These are phyloP conservation scores for Mercenaria mercenaria DNA, from an alignment of 1,140 invertebrate genomes.

Conservation along the genomic window DNA sequence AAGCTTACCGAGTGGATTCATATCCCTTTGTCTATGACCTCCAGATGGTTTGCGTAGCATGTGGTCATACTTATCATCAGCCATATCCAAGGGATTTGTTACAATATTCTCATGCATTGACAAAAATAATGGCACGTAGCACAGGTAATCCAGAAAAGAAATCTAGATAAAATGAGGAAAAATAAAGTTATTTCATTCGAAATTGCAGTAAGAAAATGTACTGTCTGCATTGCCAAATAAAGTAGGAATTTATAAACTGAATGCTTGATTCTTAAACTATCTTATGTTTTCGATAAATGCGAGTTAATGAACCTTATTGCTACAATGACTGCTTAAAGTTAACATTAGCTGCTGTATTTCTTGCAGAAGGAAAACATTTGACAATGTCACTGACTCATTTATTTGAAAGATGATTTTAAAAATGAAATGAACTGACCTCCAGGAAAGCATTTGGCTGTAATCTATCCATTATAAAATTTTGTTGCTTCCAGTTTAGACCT, in stretches of 20 bases:
- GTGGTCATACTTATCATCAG: slow-evolving; percentile 77
- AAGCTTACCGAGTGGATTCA: slow-evolving; percentile 79
- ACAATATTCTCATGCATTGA: slow-evolving; percentile 84
- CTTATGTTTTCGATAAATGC: too few relatives aligned
- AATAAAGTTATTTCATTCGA: not conserved
- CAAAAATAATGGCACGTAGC: slow-evolving; percentile 83
- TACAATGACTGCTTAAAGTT: too few relatives aligned
- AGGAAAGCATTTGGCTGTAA: slow-evolving; percentile 78
- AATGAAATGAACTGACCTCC: too few relatives aligned
- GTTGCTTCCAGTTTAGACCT: slow-evolving; percentile 82
- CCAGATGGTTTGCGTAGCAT: slow-evolving; percentile 70
- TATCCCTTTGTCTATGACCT: slow-evolving; percentile 77
- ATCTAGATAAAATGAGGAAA: slow-evolving; percentile 74
- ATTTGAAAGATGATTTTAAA: too few relatives aligned
- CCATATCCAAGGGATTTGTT: slow-evolving; percentile 83
- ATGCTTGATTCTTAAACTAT: too few relatives aligned
- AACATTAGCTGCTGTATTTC: too few relatives aligned
- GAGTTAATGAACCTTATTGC: too few relatives aligned
- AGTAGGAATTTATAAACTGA: too few relatives aligned
- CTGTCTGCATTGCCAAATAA: too few relatives aligned
- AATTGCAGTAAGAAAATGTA: not conserved
- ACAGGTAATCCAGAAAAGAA: slow-evolving; percentile 83
- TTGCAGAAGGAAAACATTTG: too few relatives aligned
- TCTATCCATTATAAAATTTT: slow-evolving; percentile 81
- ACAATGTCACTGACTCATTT: too few relatives aligned